Evolutionary conservation across 1,140 invertebrate species (phyloP), one percentile per base, ranked within the genome.

Genomic region (Bombus vancouverensis): DNA sequence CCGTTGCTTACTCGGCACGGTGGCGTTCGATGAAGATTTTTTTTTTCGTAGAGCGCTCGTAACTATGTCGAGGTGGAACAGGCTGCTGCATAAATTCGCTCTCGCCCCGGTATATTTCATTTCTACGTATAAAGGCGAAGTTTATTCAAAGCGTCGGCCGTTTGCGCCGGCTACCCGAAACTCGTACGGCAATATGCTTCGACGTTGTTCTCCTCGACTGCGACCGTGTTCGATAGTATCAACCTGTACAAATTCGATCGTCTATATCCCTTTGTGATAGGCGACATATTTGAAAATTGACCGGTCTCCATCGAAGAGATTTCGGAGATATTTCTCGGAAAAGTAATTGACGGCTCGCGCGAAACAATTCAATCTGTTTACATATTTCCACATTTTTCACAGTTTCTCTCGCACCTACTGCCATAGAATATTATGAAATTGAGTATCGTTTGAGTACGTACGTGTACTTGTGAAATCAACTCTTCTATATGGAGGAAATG

Each of bases 11-110:
- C 53, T n/a, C 42, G n/a, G 39, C 57, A 59, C 65, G 32, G 37
- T 57, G n/a, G 78, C 44, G 47, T 85, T 85, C 84, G 79, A 85
- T 75, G 84, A 81, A 53, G 25, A 80, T n/a, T 79, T 68, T 44
- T 37, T 37, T 28, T 77, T 44, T 39, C 42, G 18, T 22, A 22
- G 18, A 6, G 18, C 32, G 65, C 13, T 32, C 53, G 70, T 57
- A 74, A 74, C 34, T 57, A 42, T 25, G 32, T 37, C 25, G 39
- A 3, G 65, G 6, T 34, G 34, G 57, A 70, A 78, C 44, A 57
- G 74, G 37, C 47, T 70, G 81, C 73, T 53, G 74, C 44, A 77
- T 83, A 77, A 83, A 77, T 83, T 83, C 47, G 15, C 37, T n/a
- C 34, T 65, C 22, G 83, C 57, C 32, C 68, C 25, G 44, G 62